phyloP scores from a whole-genome alignment of 2,888 invertebrate genomes.

The Biston betularia region DNA sequence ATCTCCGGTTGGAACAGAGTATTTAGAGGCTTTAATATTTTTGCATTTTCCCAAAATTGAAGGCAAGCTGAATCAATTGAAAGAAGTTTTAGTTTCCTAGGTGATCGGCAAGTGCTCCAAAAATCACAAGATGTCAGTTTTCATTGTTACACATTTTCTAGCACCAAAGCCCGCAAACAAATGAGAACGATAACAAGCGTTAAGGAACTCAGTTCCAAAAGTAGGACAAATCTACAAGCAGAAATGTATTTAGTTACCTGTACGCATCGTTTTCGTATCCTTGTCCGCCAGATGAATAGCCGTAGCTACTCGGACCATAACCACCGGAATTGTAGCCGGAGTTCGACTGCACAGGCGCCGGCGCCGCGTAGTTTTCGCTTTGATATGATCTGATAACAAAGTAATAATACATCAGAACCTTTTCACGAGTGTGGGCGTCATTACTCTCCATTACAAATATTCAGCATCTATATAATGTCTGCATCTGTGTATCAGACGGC shows the following conservation, averaged over 20 bases:
- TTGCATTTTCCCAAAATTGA: no score
- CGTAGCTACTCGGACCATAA: constrained; percentile 70
- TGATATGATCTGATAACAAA: constrained; percentile 70
- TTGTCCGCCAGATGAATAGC: constrained; percentile 74
- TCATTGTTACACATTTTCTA: no score
- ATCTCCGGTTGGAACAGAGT: no score
- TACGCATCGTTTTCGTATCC: constrained; percentile 76
- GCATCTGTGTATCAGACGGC: constrained; percentile 82
- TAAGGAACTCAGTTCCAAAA: no score
- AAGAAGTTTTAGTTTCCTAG: no score
- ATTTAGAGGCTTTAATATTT: no score
- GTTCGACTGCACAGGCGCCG: constrained; percentile 64
- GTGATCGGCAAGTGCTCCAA: no score
- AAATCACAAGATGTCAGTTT: no score
- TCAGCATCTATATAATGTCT: constrained; percentile 71
- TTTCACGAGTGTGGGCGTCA: background rate
- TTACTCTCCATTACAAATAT: constrained; percentile 4
- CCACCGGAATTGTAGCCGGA: constrained; percentile 70
- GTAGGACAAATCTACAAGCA: background rate
- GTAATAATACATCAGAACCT: background rate
- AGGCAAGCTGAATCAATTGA: no score
- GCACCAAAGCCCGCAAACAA: no score
- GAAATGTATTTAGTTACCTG: constrained; percentile 57
- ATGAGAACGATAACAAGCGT: no score
- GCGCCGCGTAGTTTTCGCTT: constrained; percentile 67